Percentiles rank a stretch among this genome's conserved stretches.
phyloP scores from a whole-genome alignment of 2,888 invertebrate genomes.

The Timema cristinae region DNA sequence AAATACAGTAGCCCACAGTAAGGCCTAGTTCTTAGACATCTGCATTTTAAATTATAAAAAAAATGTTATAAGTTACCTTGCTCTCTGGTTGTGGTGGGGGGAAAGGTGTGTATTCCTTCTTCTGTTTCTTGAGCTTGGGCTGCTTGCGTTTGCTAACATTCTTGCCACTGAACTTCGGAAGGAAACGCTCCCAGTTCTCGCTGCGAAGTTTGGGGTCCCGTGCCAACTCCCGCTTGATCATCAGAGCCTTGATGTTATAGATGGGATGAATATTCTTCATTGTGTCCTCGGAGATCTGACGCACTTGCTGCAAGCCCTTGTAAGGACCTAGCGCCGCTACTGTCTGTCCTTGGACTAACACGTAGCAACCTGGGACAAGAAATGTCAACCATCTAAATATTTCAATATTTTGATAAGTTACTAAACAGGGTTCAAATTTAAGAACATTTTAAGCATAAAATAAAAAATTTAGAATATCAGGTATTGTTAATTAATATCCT shows the following conservation, averaged over 20 bases:
- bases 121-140: constrained; percentile 80
- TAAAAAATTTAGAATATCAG: too few relatives aligned
- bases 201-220: constrained; percentile 88
- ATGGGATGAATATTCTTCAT: constrained; percentile 99
- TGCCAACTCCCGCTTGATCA: constrained; percentile 94
- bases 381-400: too few relatives aligned
- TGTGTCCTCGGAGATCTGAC: constrained; percentile 90
- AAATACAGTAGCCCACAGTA: too few relatives aligned
- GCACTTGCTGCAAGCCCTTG: constrained; percentile 79
- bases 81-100: constrained; percentile 89
- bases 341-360: constrained; percentile 95
- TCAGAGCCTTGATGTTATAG: constrained; percentile 93
- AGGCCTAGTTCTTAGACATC: too few relatives aligned
- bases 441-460: too few relatives aligned
- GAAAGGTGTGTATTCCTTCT: constrained; percentile 96
- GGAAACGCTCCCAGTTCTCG: constrained; percentile 95
- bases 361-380: constrained; percentile 52
- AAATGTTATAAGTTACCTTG: constrained; percentile 53
- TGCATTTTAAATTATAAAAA: constrained; percentile 28
- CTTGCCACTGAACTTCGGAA: constrained; percentile 89
- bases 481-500: too few relatives aligned
- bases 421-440: too few relatives aligned
- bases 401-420: too few relatives aligned
- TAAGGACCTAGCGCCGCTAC: constrained; percentile 96
- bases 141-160: constrained; percentile 85